Base-by-base conservation (phyloP, 2,888 invertebrate genomes). In the Labia minor region DNA sequence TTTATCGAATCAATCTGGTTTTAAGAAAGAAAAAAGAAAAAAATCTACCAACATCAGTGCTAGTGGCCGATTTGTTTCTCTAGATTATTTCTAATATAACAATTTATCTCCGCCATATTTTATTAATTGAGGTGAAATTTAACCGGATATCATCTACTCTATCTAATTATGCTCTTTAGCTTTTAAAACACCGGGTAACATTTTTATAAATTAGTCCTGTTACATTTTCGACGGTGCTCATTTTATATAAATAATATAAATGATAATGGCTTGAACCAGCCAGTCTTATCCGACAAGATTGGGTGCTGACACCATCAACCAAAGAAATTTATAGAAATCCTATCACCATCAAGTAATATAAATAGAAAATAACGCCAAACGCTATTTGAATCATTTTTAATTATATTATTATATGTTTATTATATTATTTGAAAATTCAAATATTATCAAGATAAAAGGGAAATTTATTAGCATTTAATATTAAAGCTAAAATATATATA, bases 121-220 rank as follows among this genome's bases (percentile, higher is more conserved):
- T 49, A 49, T 49, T 49, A 49, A 49, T 49, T 49, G 49, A 49
- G 49, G 49, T 49, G n/a, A 49, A 49, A 49, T 49, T 49, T 49
- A 49, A 49, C 49, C 49, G 49, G 49, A 49, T 49, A 49, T 49
- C 49, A 49, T 49, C 49, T 49, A 49, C 49, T 49, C 16, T 49
- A 49, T 49, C 49, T 49, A 49, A 49, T 49, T 49, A 49, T 49
- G 49, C 49, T 49, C 49, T 49, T 49, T 49, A 49, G 49, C 49
- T 49, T 49, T 49, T 49, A 49, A 14, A 49, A 49, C 49, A 49
- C 49, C n/a, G 16, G n/a, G 49, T 14, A n/a, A 49, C 49, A 49
- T 49, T 49, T 49, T 49, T 49, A 49, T 49, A 49, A 49, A 49
- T 49, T 49, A 49, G 49, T 3, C 49, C 49, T 49, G 49, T 49